phyloP scores from a whole-genome alignment of 1,140 invertebrate genomes.

The Kradibia gibbosae region DNA sequence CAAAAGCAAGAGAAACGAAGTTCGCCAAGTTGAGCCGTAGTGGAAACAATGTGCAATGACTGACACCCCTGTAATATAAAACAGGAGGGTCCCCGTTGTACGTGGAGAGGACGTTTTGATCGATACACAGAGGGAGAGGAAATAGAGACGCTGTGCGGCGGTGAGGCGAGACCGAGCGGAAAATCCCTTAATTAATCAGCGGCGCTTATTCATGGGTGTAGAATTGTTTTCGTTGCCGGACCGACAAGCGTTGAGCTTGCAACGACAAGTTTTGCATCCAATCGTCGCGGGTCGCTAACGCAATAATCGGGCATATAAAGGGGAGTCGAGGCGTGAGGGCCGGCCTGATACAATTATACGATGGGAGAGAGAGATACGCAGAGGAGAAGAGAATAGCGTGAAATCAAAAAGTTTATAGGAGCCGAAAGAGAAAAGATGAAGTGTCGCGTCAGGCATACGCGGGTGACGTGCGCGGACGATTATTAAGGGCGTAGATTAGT shows the following conservation, averaged over 20 bases:
- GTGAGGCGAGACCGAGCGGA: constrained; percentile 26
- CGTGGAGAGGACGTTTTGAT: constrained; percentile 1
- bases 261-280: constrained; percentile 14
- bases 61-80: not conserved
- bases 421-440: not conserved
- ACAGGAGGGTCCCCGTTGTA: not conserved
- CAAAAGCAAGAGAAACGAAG: not conserved
- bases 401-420: constrained; percentile 13
- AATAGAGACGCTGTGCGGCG: constrained; percentile 1
- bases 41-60: not conserved
- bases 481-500: not conserved
- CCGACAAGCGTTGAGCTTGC: not conserved
- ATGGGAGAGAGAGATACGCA: not conserved
- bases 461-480: too few species aligned
- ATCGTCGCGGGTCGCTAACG: constrained; percentile 26
- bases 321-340: not conserved
- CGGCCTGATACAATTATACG: not conserved
- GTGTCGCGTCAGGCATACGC: too few species aligned
- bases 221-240: constrained; percentile 35
- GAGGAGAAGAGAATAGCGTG: not conserved
- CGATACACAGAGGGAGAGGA: constrained; percentile 11
- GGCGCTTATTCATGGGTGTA: constrained; percentile 34
- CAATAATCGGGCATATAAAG: constrained; percentile 14
- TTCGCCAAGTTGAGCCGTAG: not conserved
- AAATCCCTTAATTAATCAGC: constrained; percentile 50